Conservation (phyloP, 2,113 vertebrate genomes). For the Morone saxatilis region DNA sequence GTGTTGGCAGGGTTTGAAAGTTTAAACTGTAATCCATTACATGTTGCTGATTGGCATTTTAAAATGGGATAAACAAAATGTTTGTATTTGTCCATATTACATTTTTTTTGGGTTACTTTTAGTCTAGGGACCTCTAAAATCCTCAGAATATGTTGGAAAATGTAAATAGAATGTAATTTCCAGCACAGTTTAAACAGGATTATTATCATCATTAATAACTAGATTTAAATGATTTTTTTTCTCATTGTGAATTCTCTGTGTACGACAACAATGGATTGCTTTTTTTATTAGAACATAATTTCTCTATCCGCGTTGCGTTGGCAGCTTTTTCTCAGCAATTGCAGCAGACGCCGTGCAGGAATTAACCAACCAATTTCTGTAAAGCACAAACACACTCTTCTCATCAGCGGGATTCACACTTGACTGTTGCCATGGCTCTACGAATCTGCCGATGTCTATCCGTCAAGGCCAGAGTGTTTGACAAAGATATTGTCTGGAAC, state of each 20-base stretch:
- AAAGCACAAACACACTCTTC: slow-evolving; percentile 62
- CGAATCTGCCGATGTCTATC: slow-evolving; percentile 74
- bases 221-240: background rate
- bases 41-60: slow-evolving; percentile 6
- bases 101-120: background rate
- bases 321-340: slow-evolving; percentile 43
- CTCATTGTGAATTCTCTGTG: background rate
- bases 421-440: slow-evolving; percentile 83
- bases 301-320: slow-evolving; percentile 37
- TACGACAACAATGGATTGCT: slow-evolving; percentile 15
- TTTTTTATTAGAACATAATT: slow-evolving; percentile 33
- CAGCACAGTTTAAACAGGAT: background rate
- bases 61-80: background rate
- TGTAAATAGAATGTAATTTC: background rate
- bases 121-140: background rate
- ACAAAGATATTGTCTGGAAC: slow-evolving; percentile 80
- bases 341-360: slow-evolving; percentile 30
- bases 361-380: slow-evolving; percentile 72
- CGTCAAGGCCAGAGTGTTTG: slow-evolving; percentile 82
- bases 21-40: slow-evolving; percentile 34
- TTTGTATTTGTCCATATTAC: background rate
- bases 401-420: slow-evolving; percentile 73
- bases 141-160: background rate
- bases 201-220: background rate
- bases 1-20: slow-evolving; percentile 27